Base-by-base conservation (phyloP, 2,113 vertebrate species). In the Pseudorhombus dupliciocellatus region DNA sequence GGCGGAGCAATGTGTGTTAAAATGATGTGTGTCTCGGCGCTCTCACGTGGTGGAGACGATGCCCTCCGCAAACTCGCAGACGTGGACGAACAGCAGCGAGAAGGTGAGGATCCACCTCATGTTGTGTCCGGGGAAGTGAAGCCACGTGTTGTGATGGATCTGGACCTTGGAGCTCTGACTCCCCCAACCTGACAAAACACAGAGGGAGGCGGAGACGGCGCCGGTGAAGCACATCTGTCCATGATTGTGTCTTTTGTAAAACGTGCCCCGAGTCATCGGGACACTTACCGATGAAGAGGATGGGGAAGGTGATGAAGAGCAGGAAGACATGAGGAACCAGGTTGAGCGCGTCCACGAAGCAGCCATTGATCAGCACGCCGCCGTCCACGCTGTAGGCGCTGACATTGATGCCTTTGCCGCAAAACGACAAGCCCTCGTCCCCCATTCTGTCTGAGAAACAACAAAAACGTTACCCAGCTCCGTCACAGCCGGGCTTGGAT, bases 131-230 rank as follows among this genome's bases (percentile, higher is more conserved):
- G 98, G 98, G 78, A 99, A 99, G 77, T 99, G 98, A 40, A 99
- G 94, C 98, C 98, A 99, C 0, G 98, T 99, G 70, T 99, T 99
- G 77, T 99, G 98, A 81, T 99, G 98, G 83, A 99, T 99, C 89
- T 99, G 98, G 6, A 99, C 97, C 86, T 99, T 99, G 0, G 98
- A 99, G 85, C 97, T 99, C 82, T 99, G 98, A 75, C 96, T 99
- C 42, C 98, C 97, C 98, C 97, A 99, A 12, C 98, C 98, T 99
- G 84, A 37, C 42, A 18, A 46, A 37, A 46, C 48, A 50, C 14
- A 5, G 26, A 28, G 2, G 26, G 26, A 28, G 26, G 5, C 26
- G 26, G 26, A 28, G 26, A 28, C 26, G 26, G n/a, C n/a, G n/a
- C n/a, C n/a, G n/a, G n/a, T n/a, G 46, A 48, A 20, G 20, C 46